Evolutionary conservation across 2,797 vertebrate genomes (phyloP).

Genomic region (Miichthys miiuy): DNA sequence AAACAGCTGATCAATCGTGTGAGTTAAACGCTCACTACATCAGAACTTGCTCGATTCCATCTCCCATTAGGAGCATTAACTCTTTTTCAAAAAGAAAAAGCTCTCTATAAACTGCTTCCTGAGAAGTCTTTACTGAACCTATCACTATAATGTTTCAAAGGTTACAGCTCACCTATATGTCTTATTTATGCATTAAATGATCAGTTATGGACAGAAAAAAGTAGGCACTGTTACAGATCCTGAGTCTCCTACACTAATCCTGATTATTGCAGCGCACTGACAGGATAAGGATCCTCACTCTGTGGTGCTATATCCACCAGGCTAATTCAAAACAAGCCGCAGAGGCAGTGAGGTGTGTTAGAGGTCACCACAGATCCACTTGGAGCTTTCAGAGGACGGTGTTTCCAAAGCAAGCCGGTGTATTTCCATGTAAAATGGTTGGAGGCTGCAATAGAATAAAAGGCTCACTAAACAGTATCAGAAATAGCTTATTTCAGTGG

Average conservation of each 20-base stretch:
- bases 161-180: conserved; percentile 15
- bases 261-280: conserved; percentile 8
- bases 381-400: conserved; percentile 3
- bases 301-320: neutral
- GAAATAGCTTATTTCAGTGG: conserved; percentile 22
- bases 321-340: neutral
- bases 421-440: conserved; percentile 19
- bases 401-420: neutral
- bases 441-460: conserved; percentile 29
- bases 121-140: neutral
- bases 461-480: conserved; percentile 4
- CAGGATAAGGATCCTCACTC: conserved; percentile 15
- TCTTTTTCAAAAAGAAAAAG: no score
- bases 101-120: neutral
- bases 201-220: conserved; percentile 2
- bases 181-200: conserved; percentile 3
- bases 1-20: no score
- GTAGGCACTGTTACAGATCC: conserved; percentile 10
- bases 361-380: conserved; percentile 28
- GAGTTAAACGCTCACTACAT: no score
- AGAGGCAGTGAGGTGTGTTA: neutral
- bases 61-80: no score
- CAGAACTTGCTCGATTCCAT: no score
- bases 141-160: neutral
- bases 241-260: conserved; percentile 21